phyloP scores from a whole-genome alignment of 1,140 invertebrate genomes.

The Calycopis cecrops region DNA sequence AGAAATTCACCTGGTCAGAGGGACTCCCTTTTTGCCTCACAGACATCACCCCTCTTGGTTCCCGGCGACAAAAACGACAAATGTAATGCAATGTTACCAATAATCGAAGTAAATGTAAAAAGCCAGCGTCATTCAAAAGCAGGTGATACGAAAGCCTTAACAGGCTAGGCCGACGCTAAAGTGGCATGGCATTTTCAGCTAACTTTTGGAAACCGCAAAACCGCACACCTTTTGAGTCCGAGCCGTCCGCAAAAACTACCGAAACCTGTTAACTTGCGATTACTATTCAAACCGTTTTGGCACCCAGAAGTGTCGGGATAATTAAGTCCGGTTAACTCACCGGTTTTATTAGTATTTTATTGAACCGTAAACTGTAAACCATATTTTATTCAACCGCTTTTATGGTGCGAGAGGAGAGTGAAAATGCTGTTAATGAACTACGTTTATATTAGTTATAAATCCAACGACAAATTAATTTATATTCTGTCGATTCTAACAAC shows the following conservation, averaged over 20 bases:
- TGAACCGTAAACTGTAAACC: conserved; percentile 6
- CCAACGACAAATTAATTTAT: conserved; percentile 3
- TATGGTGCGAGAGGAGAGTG: conserved; percentile 2
- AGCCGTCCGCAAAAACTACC: conserved; percentile 30
- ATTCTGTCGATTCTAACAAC: conserved; percentile 1
- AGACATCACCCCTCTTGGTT: no score
- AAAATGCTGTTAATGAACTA: conserved; percentile 11
- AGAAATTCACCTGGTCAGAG: no score
- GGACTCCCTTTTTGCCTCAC: no score
- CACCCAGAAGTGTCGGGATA: neutral
- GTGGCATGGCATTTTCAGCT: conserved; percentile 37
- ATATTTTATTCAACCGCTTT: no score
- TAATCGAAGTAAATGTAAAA: no score
- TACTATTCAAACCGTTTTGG: conserved; percentile 4
- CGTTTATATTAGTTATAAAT: conserved; percentile 17
- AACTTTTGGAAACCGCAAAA: conserved; percentile 59
- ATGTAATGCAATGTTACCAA: no score
- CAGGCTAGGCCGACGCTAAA: conserved; percentile 49
- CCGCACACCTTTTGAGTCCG: conserved; percentile 50
- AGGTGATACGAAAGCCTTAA: conserved; percentile 50
- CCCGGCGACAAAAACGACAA: no score
- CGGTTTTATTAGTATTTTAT: conserved; percentile 13
- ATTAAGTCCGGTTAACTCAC: conserved; percentile 4
- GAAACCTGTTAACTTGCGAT: conserved; percentile 19
- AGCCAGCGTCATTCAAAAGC: conserved; percentile 19